phyloP scores from a whole-genome alignment of 2,113 vertebrate genomes.

The Corythornis cristatus region DNA sequence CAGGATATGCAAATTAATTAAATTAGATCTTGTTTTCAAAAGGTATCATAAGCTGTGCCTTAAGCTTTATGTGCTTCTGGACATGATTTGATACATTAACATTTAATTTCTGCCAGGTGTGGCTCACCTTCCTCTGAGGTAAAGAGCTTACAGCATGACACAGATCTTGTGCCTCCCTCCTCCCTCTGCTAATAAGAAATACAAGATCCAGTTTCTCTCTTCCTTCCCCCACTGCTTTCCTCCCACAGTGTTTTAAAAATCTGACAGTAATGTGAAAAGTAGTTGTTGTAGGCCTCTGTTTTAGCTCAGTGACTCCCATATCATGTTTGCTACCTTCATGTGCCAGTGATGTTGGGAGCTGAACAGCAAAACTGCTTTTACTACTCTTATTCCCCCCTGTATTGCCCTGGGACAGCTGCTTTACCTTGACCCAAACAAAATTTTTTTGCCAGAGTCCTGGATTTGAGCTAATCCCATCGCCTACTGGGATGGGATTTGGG shows the following conservation, averaged over 20 bases:
- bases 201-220: constrained; percentile 20
- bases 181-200: constrained; percentile 4
- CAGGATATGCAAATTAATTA: constrained; percentile 22
- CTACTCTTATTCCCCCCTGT: background rate
- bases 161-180: background rate
- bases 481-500: background rate
- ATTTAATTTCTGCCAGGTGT: constrained; percentile 45
- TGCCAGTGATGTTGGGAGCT: background rate
- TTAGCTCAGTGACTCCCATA: background rate
- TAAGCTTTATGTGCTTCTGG: constrained; percentile 21
- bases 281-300: background rate
- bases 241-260: constrained; percentile 7
- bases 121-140: constrained; percentile 21
- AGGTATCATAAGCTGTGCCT: background rate
- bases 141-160: background rate
- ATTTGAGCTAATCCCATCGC: background rate
- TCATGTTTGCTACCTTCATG: background rate
- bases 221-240: constrained; percentile 13
- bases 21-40: constrained; percentile 43
- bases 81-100: constrained; percentile 35
- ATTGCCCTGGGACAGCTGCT: background rate
- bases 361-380: background rate
- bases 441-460: background rate
- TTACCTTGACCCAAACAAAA: background rate
- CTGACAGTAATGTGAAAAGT: background rate